phyloP scores from a whole-genome alignment of 2,113 vertebrate genomes.

The Dipodomys merriami region DNA sequence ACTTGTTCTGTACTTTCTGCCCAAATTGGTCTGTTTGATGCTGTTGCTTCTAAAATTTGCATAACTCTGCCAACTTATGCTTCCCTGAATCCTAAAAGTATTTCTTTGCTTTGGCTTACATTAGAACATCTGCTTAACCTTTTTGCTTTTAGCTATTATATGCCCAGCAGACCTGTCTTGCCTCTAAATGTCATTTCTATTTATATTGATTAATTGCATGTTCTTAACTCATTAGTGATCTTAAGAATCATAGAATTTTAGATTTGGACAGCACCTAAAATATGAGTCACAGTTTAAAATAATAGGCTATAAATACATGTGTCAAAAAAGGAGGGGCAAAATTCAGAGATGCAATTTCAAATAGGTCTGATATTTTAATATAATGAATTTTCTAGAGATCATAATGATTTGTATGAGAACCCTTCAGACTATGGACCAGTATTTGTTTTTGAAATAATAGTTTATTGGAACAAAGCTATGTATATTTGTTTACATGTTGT shows the following conservation, averaged over 20 bases:
- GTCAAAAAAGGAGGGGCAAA: not conserved
- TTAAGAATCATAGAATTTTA: conserved; percentile 40
- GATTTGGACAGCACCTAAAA: conserved; percentile 35
- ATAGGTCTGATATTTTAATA: conserved; percentile 31
- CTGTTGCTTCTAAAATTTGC: conserved; percentile 42
- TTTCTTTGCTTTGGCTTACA: conserved; percentile 34
- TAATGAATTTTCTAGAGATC: conserved; percentile 54
- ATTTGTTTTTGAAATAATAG: conserved; percentile 54
- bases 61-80: not conserved
- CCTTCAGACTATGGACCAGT: not conserved
- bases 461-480: conserved; percentile 21
- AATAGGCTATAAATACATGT: conserved; percentile 34
- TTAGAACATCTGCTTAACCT: conserved; percentile 19
- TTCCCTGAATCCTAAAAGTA: conserved; percentile 7
- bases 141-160: conserved; percentile 1
- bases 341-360: conserved; percentile 25
- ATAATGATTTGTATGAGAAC: not conserved
- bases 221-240: conserved; percentile 50
- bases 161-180: conserved; percentile 26
- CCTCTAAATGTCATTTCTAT: conserved; percentile 26
- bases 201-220: conserved; percentile 47
- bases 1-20: conserved; percentile 18
- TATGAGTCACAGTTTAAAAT: conserved; percentile 13
- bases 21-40: conserved; percentile 1
- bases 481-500: conserved; percentile 28